These are phyloP conservation scores for Xenopus tropicalis DNA, from an alignment of 2,113 vertebrate genomes.

Conservation along the genomic window UCB_Xtro_10.0 CM004444.2:167137001-167137500, in stretches of 20 bases:
- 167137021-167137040: constrained; percentile 27
- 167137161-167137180: neutral
- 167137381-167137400: too few relatives aligned
- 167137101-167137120: constrained; percentile 27
- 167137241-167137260: constrained; percentile 13
- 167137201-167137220: neutral
- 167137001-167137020: constrained; percentile 6
- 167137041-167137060: constrained; percentile 42
- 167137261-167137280: constrained; percentile 11
- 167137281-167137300: neutral
- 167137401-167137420: too few relatives aligned
- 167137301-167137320: too few relatives aligned
- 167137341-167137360: too few relatives aligned
- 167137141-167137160: neutral
- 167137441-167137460: too few relatives aligned
- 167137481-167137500: too few relatives aligned
- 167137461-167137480: too few relatives aligned
- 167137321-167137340: too few relatives aligned
- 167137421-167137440: too few relatives aligned
- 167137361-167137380: too few relatives aligned
- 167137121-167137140: constrained; percentile 20
- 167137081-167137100: constrained; percentile 13
- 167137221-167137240: constrained; percentile 23
- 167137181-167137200: neutral
- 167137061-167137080: constrained; percentile 17